Conservation (phyloP, 2,113 vertebrate species). For the Amblyopsis rosae region DNA sequence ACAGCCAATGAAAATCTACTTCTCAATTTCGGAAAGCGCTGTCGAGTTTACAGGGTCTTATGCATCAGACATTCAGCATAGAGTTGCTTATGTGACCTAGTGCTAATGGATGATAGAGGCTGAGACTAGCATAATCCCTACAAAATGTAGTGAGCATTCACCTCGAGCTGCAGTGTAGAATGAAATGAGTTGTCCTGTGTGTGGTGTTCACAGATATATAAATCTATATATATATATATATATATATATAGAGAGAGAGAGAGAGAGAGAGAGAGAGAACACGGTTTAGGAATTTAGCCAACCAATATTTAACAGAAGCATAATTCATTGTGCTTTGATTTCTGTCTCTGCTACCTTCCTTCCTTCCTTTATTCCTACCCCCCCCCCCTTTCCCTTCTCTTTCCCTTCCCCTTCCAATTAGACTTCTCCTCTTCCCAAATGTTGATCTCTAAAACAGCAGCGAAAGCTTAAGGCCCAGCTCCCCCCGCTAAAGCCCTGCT, state of each 20-base stretch:
- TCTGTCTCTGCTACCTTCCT: constrained; percentile 39
- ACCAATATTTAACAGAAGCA: constrained; percentile 34
- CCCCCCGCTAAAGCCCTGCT: constrained; percentile 27
- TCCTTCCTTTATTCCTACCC: constrained; percentile 43
- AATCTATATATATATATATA: too few relatives aligned
- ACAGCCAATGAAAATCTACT: too few relatives aligned
- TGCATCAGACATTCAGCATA: too few relatives aligned
- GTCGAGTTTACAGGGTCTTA: too few relatives aligned
- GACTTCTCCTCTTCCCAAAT: constrained; percentile 63
- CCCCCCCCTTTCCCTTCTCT: constrained; percentile 33
- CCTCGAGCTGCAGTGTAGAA: background rate
- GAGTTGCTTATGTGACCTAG: too few relatives aligned
- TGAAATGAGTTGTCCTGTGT: background rate
- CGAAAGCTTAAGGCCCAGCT: constrained; percentile 39
- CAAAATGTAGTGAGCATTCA: background rate
- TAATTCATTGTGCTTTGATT: constrained; percentile 31
- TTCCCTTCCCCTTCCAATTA: constrained; percentile 51
- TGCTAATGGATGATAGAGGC: too few relatives aligned
- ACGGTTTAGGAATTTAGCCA: background rate
- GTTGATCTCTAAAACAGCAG: constrained; percentile 63
- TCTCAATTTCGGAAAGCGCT: too few relatives aligned
- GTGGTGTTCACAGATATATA: background rate
- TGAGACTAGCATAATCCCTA: background rate
- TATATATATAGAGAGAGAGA: too few relatives aligned
- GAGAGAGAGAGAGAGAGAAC: background rate